A percentile compares a stretch with the other conserved stretches of the same genome.
phyloP scores from a whole-genome alignment of 2,888 invertebrate genomes.

The Platynereis dumerilii region DNA sequence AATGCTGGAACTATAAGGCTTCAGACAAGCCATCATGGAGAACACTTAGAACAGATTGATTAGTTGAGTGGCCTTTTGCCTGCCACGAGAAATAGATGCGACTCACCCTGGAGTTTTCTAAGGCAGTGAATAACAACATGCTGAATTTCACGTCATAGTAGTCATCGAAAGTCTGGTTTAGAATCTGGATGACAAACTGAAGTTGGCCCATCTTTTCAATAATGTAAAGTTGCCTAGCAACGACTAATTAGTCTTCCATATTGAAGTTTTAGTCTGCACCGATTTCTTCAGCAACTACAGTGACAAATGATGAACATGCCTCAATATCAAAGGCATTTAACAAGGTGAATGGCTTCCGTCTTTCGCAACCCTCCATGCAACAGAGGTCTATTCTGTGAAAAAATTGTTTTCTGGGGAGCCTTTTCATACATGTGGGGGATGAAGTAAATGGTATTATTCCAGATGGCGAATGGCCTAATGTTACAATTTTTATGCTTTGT shows the following conservation, averaged over 20 bases:
- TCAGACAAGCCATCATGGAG: too few species aligned
- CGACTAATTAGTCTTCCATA: slow-evolving; percentile 1
- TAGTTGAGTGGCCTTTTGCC: too few species aligned
- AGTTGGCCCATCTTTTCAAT: background rate
- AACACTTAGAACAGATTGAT: too few species aligned
- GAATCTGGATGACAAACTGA: background rate
- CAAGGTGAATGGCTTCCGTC: background rate
- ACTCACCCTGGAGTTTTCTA: background rate
- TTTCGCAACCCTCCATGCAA: background rate
- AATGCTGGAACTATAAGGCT: too few species aligned
- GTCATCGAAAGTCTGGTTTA: slow-evolving; percentile 4
- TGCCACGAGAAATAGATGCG: too few species aligned
- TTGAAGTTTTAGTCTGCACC: background rate
- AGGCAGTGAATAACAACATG: background rate
- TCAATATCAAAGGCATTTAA: slow-evolving; percentile 6
- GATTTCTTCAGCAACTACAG: background rate
- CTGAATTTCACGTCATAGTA: slow-evolving; percentile 1
- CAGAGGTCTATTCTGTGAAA: background rate
- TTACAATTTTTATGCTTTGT: background rate
- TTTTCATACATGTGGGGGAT: background rate
- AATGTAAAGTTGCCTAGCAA: background rate
- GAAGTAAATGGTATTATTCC: slow-evolving; percentile 5
- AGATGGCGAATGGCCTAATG: background rate
- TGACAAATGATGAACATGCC: background rate
- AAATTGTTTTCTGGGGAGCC: background rate